Base-by-base conservation (phyloP, 53 echinoderm and acorn worm species). In the Glandiceps talaboti region DNA sequence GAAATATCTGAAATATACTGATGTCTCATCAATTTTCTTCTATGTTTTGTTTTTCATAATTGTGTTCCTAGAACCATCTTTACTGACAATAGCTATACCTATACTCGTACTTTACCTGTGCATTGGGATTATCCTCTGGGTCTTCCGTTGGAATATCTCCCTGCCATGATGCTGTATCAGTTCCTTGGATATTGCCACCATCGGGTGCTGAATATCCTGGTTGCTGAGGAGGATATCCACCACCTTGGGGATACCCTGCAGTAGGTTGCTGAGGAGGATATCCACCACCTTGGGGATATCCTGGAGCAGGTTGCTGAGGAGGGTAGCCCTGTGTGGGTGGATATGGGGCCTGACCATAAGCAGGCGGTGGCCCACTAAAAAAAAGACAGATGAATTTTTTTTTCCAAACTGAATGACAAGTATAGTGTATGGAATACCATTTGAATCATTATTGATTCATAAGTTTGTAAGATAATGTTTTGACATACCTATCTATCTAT, bases 131-230 rank as follows among this genome's bases (percentile, higher is more conserved):
- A 26, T 83, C 86, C 74, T 86, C 90, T 10, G 86, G 79, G 79
- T 90, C 90, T 26, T 90, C 90, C 81, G 83, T 81, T 33, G 90
- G 90, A 12, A 90, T 73, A 1, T 90, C 90, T 29, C 90, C 90
- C 76, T 90, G 81, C 75, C 77, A 90, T 0, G 86, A 28, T 27
- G 90, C 86, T 77, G 81, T 30, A 29, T 76, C 86, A 27, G 82
- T 77, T 12, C 73, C 90, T 14, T 26, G 80, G 27, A 6, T 27
- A 30, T 25, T 27, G 25, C 79, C 77, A 14, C 78, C 78, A 30
- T 28, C 33, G 1, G 27, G 12, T 79, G 84, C 25, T 1, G 75
- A 32, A 31, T 29, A 27, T 6, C 79, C 79, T n/a, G 27, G 80
- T 1, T 77, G 75, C 27, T 87, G 83, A 64, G 79, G 85, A 73